Base-by-base conservation (phyloP, 2,113 vertebrate species). In the Lasiurus cinereus region DNA sequence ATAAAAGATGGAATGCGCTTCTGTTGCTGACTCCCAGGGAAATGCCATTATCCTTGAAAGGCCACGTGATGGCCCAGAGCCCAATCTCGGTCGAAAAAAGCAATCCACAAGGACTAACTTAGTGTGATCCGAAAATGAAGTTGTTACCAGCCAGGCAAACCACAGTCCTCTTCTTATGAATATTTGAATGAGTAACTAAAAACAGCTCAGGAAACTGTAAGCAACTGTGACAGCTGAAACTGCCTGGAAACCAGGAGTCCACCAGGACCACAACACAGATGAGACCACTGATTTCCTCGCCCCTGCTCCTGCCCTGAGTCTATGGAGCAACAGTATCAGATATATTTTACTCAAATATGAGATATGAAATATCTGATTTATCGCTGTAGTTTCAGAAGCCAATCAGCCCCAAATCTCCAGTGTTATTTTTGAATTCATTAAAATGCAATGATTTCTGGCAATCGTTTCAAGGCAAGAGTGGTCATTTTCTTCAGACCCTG, bases 151-250 rank as follows among this genome's bases (percentile, higher is more conserved):
- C 98, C 96, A 98, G 98, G 98, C 97, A 97, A 99, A 99, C 98
- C 98, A 97, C 97, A 98, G 96, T 95, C 96, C 97, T 98, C 94
- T 98, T 97, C 98, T 99, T 97, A 99, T 99, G 98, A 99, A 99
- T 99, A 99, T 99, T 99, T 99, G 98, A 99, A 98, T 98, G 97
- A 96, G 97, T 97, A 98, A 98, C 99, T 99, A 98, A 99, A 99
- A 99, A 98, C 98, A 98, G 98, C 98, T 97, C 98, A 10, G 97
- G 98, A 98, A 96, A 96, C 98, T 98, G 98, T 99, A 98, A 99
- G 98, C 97, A 97, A 98, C 98, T 98, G 98, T 99, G 99, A 99
- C 99, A 99, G 99, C 98, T 98, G 98, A 98, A 99, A 98, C 98
- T 98, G 98, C 97, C 98, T 98, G 67, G 98, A 98, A 98, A 97